phyloP scores from a whole-genome alignment of 2,113 vertebrate genomes.

The Nothoprocta perdicaria region DNA sequence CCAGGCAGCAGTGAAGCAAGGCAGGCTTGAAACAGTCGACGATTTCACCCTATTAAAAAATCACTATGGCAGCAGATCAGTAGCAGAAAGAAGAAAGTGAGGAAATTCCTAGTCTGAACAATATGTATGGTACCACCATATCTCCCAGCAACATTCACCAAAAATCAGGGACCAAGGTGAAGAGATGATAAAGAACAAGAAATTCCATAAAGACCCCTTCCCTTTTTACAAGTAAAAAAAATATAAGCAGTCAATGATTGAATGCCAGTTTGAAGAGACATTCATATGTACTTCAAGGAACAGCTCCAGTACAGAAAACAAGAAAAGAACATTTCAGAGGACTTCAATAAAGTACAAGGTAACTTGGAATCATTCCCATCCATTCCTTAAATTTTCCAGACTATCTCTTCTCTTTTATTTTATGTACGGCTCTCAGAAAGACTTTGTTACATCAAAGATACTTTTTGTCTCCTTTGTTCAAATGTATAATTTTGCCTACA shows the following conservation, averaged over 20 bases:
- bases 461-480: slow-evolving; percentile 71
- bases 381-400: slow-evolving; percentile 62
- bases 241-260: slow-evolving; percentile 35
- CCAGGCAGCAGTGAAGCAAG: neutral
- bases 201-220: neutral
- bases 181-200: neutral
- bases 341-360: slow-evolving; percentile 68
- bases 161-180: neutral
- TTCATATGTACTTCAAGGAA: slow-evolving; percentile 55
- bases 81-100: neutral
- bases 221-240: neutral
- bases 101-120: neutral
- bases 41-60: neutral
- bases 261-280: slow-evolving; percentile 41
- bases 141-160: neutral
- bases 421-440: slow-evolving; percentile 32
- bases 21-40: neutral
- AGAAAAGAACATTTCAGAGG: slow-evolving; percentile 65
- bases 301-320: slow-evolving; percentile 41
- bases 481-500: slow-evolving; percentile 70
- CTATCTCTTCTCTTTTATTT: slow-evolving; percentile 60
- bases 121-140: rapidly evolving
- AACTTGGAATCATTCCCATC: slow-evolving; percentile 69
- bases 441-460: slow-evolving; percentile 70
- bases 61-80: neutral